A percentile compares a stretch with the other conserved stretches of the same genome.
Conservation (phyloP, 2,113 vertebrate species). For the Vicugna pacos region DNA sequence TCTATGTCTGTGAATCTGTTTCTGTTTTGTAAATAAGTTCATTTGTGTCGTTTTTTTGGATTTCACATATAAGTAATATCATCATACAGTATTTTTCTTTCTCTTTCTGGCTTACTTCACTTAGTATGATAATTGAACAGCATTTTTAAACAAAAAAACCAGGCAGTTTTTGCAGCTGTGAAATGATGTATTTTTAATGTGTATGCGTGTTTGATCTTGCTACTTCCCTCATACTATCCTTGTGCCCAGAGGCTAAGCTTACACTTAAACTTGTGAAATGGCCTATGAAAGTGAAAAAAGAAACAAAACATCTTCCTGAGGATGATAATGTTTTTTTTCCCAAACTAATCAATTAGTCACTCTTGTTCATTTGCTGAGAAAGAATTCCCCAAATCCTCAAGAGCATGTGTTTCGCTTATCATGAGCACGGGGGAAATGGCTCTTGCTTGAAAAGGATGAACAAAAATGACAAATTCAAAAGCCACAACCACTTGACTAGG, state of each 20-base stretch:
- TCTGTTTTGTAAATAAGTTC: no score
- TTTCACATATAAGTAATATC: no score
- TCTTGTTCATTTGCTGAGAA: not conserved
- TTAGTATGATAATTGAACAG: not conserved
- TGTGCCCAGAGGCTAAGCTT: not conserved
- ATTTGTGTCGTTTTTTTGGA: no score
- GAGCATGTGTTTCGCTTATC: not conserved
- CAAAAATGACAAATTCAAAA: slow-evolving; percentile 22
- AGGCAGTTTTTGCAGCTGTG: not conserved
- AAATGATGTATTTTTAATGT: not conserved
- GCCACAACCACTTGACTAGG: not conserved
- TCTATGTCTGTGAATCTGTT: no score
- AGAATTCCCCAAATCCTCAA: not conserved
- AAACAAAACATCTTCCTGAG: not conserved
- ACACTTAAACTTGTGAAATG: slow-evolving; percentile 35
- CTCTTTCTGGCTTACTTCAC: no score
- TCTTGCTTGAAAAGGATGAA: slow-evolving; percentile 40
- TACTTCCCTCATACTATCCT: not conserved
- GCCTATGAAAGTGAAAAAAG: not conserved
- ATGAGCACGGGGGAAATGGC: not conserved
- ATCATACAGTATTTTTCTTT: no score
- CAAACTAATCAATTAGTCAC: not conserved
- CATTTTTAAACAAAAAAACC: slow-evolving; percentile 20
- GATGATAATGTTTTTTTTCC: not conserved
- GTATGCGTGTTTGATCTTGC: not conserved